Base-by-base conservation (phyloP, 2,113 vertebrate genomes). In the Pungitius pungitius region DNA sequence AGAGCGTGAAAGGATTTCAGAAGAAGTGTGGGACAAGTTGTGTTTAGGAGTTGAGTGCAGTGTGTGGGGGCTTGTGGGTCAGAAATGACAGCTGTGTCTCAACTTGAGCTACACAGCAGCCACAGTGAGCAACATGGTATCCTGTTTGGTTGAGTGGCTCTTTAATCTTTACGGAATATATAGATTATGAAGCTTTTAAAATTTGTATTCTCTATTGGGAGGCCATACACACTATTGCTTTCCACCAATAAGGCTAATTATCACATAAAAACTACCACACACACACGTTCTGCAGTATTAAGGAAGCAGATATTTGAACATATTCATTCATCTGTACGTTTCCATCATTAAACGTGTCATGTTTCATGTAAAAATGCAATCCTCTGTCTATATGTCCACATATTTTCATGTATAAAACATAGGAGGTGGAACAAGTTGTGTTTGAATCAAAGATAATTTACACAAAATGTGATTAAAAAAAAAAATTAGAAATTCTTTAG, bases 11-110 rank as follows among this genome's bases (percentile, higher is more conserved):
- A 87, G 81, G 91, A 87, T 86, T 96, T 95, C 94, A 78, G 64
- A 89, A 88, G 43, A 90, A 93, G 92, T 93, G 89, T 91, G 90
- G 51, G 92, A 94, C 95, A 95, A 95, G 95, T 95, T 95, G 94
- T 77, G 84, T 90, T 90, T 84, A 81, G 79, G 77, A 85, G 87
- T 87, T 84, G 88, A 87, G 88, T 80, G 77, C 68, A 81, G 80
- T 83, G 77, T 68, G 63, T 66, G n/a, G 49, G 66, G 78, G 78
- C 88, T 82, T 78, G 82, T 69, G 76, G 69, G 67, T 80, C 59
- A 73, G 51, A 66, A 56, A 76, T 60, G 51, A 73, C 71, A 64
- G 64, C 43, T 49, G 13, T 69, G 35, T 79, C 56, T 81, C 63
- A 70, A 62, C 59, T 61, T 9, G 51, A 62, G 62, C 30, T 27